These are phyloP conservation scores for Anodontia alba DNA, from an alignment of 2,888 invertebrate genomes.

Conservation along the genomic window DNA sequence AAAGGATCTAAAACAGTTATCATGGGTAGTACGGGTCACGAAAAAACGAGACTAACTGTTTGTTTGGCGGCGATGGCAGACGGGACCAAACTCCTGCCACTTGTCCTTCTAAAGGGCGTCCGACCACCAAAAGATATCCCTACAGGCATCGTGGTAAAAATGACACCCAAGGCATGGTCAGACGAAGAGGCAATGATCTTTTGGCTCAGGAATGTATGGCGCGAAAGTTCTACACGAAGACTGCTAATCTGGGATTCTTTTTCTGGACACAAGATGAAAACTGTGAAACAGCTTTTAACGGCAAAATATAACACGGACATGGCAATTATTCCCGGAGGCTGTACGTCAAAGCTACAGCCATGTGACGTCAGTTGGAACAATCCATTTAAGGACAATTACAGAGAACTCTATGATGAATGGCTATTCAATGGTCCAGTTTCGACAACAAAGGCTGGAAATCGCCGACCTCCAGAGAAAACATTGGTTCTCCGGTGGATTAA, in stretches of 20 bases:
- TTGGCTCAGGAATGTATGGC: slow-evolving; percentile 3
- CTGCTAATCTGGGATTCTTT: slow-evolving; percentile 4
- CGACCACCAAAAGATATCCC: slow-evolving; percentile 5
- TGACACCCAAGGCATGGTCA: slow-evolving; percentile 3
- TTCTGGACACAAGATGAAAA: not conserved
- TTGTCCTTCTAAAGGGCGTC: not conserved
- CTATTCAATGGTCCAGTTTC: not conserved
- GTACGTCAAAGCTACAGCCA: not conserved
- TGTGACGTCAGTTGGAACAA: not conserved
- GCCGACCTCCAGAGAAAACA: not conserved
- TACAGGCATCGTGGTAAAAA: not conserved
- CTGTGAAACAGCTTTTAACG: not conserved
- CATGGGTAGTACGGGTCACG: slow-evolving; percentile 4
- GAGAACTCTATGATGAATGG: not conserved
- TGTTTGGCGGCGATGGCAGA: not conserved
- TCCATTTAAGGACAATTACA: not conserved
- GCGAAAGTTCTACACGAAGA: not conserved
- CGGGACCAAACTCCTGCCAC: slow-evolving; percentile 16
- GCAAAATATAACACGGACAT: not conserved
- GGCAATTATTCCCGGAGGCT: slow-evolving; percentile 5
- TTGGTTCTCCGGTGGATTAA: not conserved
- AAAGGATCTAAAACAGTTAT: slow-evolving; percentile 5
- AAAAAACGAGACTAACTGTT: not conserved
- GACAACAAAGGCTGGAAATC: not conserved
- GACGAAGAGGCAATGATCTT: slow-evolving; percentile 3